These are phyloP conservation scores for Deroptyus accipitrinus DNA, from an alignment of 2,113 vertebrate genomes.

Conservation along the genomic window DNA sequence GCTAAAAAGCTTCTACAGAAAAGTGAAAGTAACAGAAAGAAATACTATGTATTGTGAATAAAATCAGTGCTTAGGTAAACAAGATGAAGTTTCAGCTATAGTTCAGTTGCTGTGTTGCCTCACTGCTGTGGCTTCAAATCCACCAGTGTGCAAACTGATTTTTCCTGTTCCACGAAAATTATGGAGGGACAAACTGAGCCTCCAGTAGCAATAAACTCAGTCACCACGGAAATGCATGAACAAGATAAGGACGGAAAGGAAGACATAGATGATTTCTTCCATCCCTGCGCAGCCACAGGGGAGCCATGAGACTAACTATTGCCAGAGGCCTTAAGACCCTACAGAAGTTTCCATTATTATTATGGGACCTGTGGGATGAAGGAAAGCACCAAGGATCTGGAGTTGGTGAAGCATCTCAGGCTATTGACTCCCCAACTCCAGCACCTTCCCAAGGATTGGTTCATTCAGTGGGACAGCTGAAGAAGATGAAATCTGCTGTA, in stretches of 20 bases:
- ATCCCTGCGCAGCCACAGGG: not conserved
- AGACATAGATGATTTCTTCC: not conserved
- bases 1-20: not conserved
- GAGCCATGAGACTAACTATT: not conserved
- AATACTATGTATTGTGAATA: not conserved
- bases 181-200: not conserved
- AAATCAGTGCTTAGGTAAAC: not conserved
- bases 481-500: accelerated
- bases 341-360: not conserved
- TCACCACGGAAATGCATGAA: not conserved
- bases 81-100: not conserved
- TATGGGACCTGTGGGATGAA: not conserved
- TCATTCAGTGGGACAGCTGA: not conserved
- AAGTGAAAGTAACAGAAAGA: not conserved
- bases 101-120: not conserved
- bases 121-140: not conserved
- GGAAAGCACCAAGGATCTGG: accelerated
- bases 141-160: not conserved
- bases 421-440: not conserved
- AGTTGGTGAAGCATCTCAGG: accelerated
- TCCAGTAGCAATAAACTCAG: not conserved
- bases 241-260: not conserved
- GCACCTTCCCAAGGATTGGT: accelerated
- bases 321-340: not conserved
- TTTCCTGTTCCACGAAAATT: not conserved